phyloP scores from a whole-genome alignment of 2,113 vertebrate genomes.

The Theristicus caerulescens region DNA sequence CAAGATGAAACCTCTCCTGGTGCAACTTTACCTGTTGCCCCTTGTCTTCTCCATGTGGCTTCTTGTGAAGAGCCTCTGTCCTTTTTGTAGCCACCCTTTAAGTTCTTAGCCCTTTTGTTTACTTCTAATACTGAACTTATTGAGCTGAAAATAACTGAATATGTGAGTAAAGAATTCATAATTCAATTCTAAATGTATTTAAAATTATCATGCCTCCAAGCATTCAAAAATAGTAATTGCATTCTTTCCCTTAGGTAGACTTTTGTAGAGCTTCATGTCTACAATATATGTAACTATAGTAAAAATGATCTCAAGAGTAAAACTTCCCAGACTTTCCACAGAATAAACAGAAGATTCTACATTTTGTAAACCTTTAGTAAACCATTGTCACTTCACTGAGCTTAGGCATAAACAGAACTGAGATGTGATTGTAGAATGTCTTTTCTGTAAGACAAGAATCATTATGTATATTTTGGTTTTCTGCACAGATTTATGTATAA shows the following conservation, averaged over 20 bases:
- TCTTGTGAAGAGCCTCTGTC: not conserved
- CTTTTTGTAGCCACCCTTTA: not conserved
- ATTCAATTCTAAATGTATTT: not conserved
- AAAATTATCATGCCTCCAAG: not conserved
- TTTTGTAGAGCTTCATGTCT: not conserved
- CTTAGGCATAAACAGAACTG: not conserved
- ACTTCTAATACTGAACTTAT: not conserved
- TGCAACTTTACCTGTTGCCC: not conserved
- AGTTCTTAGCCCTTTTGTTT: not conserved
- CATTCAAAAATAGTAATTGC: not conserved
- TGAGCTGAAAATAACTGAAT: not conserved
- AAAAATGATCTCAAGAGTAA: not conserved
- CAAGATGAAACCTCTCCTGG: not conserved
- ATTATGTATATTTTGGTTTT: not conserved
- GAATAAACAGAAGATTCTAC: not conserved
- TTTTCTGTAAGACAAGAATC: not conserved
- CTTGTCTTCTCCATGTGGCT: not conserved
- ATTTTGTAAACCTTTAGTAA: not conserved
- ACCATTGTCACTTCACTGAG: not conserved
- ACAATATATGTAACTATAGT: not conserved
- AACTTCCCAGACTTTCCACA: not conserved
- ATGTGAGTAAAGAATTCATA: not conserved
- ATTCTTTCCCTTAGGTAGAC: not conserved
- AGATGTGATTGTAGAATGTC: not conserved
- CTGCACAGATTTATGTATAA: not conserved